Percentiles rank a stretch among this genome's conserved stretches.
Conservation (phyloP, 2,888 invertebrate species). For the Cataglyphis albicans region DNA sequence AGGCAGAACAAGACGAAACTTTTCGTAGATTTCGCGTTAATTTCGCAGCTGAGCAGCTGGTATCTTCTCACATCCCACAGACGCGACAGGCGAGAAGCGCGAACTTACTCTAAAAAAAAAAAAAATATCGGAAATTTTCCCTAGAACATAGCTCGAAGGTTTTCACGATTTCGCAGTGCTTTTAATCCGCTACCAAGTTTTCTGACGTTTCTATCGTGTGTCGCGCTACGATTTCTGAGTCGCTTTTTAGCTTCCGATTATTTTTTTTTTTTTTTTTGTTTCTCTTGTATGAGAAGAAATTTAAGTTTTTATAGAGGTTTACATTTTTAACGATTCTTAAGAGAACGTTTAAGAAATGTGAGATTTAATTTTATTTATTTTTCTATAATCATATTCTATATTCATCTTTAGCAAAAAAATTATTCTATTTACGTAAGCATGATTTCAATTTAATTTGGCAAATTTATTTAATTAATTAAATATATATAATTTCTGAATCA, state of each 20-base stretch:
- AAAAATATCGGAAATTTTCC: not conserved
- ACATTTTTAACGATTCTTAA: not conserved
- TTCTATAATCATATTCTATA: not conserved
- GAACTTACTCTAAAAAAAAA: conserved; percentile 31
- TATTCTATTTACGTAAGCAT: not conserved
- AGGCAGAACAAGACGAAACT: conserved; percentile 48
- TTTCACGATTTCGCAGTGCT: conserved; percentile 32
- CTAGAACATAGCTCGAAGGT: conserved; percentile 31
- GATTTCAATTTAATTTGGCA: not conserved
- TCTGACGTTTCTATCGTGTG: conserved; percentile 22
- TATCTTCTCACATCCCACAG: conserved; percentile 46
- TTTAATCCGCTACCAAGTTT: conserved; percentile 35
- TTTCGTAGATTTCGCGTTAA: conserved; percentile 56
- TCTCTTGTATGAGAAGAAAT: not conserved
- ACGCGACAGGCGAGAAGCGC: not conserved
- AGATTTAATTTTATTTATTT: not conserved
- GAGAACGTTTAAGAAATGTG: not conserved
- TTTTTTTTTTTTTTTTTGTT: not conserved
- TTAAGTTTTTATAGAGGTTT: conserved; percentile 30
- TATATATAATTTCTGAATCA: not conserved
- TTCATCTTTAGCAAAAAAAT: not conserved
- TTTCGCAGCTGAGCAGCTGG: conserved; percentile 49
- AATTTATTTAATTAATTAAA: no score
- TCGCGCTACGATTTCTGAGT: conserved; percentile 11
- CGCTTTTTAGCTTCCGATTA: conserved; percentile 10